Percentiles rank a stretch among this genome's conserved stretches.
phyloP scores from a whole-genome alignment of 1,140 invertebrate species.

The Phocides pigmalion region DNA sequence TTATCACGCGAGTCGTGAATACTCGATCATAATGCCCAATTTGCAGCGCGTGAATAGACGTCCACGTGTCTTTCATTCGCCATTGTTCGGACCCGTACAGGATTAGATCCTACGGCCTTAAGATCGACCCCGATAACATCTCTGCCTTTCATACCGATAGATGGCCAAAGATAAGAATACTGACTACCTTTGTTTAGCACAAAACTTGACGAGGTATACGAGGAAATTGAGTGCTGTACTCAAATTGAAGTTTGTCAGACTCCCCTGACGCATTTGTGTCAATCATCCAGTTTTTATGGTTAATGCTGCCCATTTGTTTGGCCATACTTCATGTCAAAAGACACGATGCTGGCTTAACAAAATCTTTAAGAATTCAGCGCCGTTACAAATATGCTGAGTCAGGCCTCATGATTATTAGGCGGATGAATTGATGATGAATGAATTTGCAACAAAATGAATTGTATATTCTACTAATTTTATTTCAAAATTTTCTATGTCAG shows the following conservation, averaged over 20 bases:
- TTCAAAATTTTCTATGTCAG: too few relatives aligned
- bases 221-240: conserved; percentile 46
- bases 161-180: conserved; percentile 63
- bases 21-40: conserved; percentile 57
- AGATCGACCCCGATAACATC: conserved; percentile 62
- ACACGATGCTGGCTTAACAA: not conserved
- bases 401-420: not conserved
- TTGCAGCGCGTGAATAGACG: conserved; percentile 55
- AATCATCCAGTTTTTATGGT: conserved; percentile 36
- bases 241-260: conserved; percentile 1
- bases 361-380: conserved; percentile 11
- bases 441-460: too few relatives aligned
- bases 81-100: conserved; percentile 61
- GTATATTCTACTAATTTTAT: too few relatives aligned
- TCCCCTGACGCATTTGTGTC: conserved; percentile 38
- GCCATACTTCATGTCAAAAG: conserved; percentile 16
- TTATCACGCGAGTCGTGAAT: not conserved
- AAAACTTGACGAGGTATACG: conserved; percentile 46
- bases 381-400: conserved; percentile 8
- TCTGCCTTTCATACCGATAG: conserved; percentile 56
- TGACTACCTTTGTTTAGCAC: conserved; percentile 53
- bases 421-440: too few relatives aligned
- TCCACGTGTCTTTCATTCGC: conserved; percentile 63
- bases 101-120: conserved; percentile 49
- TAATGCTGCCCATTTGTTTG: conserved; percentile 39